phyloP scores from a whole-genome alignment of 2,797 vertebrate species.

The Mormyrus proboscirostris region DNA sequence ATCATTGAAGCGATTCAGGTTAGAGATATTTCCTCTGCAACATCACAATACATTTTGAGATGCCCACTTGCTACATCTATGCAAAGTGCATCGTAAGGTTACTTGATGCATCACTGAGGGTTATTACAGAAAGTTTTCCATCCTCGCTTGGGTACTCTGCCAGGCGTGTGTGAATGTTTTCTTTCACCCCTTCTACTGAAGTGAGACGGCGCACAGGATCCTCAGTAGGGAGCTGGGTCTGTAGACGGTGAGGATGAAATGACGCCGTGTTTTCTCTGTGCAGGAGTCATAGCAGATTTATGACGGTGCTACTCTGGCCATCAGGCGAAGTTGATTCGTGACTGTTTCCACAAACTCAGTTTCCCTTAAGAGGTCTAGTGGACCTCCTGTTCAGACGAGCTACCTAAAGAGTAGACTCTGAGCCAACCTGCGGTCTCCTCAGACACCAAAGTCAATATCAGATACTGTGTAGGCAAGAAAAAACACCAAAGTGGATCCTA shows the following conservation, averaged over 20 bases:
- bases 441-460: conserved; percentile 65
- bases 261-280: conserved; percentile 39
- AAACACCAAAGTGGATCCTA: conserved; percentile 30
- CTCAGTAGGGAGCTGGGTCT: conserved; percentile 25
- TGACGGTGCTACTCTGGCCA: conserved; percentile 20
- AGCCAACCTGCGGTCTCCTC: conserved; percentile 58
- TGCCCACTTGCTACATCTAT: neutral
- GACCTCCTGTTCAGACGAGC: conserved; percentile 44
- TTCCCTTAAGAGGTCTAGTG: conserved; percentile 39
- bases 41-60: neutral
- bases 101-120: neutral
- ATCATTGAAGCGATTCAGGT: neutral
- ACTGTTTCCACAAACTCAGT: conserved; percentile 48
- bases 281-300: conserved; percentile 35
- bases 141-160: neutral
- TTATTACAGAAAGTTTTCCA: neutral
- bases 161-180: conserved; percentile 13
- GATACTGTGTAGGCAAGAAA: conserved; percentile 42
- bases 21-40: neutral
- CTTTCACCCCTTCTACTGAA: conserved; percentile 2
- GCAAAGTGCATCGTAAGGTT: neutral
- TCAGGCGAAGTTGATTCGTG: conserved; percentile 23
- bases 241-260: conserved; percentile 45
- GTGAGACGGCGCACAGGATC: conserved; percentile 17
- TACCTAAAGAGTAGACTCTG: conserved; percentile 50